Base-by-base conservation (phyloP, 2,888 invertebrate species). In the Ferdinandea cuprea region DNA sequence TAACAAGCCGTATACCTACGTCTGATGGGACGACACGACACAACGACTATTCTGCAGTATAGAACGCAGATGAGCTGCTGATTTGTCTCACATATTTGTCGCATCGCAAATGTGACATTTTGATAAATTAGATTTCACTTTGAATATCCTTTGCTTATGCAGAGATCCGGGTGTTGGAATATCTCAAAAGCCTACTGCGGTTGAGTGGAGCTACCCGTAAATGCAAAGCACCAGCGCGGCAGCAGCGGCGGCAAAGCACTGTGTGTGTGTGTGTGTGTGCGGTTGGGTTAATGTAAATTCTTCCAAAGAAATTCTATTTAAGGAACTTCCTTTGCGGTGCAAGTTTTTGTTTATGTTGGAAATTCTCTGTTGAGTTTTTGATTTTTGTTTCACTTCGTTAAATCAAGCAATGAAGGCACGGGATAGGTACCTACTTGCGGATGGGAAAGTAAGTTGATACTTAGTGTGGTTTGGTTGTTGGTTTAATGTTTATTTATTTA, bases 111-210 rank as follows among this genome's bases (percentile, higher is more conserved):
- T 37, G 76, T 76, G 80, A 59, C 80, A 63, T 44, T 80, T 71
- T 81, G 80, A 81, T 76, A 81, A 76, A 76, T 81, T 76, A 81
- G 58, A 65, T 76, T 65, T 76, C 46, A 19, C 58, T 71, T 65
- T 44, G 37, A 46, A 40, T 74, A 65, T 44, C 63, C 69, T 50
- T 52, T 66, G n/a, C 69, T 69, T 63, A 59, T 40, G 76, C 69
- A 65, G 58, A 74, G 59, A 76, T 81, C 58, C 80, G 63, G 46
- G 21, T 35, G 58, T 44, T 56, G 32, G 68, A 21, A 30, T 30
- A 44, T 59, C n/a, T 44, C 11, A 42, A 30, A 30, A 17, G 7
- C 42, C 35, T 21, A 44, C 48, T 35, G 25, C n/a, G 32, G 54
- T 44, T 32, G 54, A 66, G 30, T 56, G 9, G 28, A 48, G 56